Evolutionary conservation across 2,113 vertebrate genomes (phyloP), one percentile per base, ranked within the genome.

Genomic region (Ceyx cyanopectus): DNA sequence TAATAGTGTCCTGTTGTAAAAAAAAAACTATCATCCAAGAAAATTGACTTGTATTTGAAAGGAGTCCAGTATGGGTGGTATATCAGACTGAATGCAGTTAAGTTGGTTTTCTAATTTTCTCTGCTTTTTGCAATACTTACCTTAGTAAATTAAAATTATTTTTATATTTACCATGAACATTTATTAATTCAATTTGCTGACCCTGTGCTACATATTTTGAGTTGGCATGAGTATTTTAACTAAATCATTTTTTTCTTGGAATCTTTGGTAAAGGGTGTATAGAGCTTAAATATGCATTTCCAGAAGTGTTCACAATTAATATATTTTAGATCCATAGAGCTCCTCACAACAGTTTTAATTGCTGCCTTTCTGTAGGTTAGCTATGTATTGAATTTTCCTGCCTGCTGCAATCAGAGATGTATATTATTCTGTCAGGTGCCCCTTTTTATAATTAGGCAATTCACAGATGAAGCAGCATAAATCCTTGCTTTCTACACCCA

Each of bases 391-490:
- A 24, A 4, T 40, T 12, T 61, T 37, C 17, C 41, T 30, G 40
- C 29, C 3, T 37, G 51, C 66, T 88, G 13, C 0, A 1, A 0
- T 11, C 2, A 5, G 69, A 40, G 29, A 9, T 6, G n/a, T 23
- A 14, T 50, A 21, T 14, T 73, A 45, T 27, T 66, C 21, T 60
- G n/a, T 34, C n/a, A 1, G 8, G 9, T 2, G 17, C 8, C 51
- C 54, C 17, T 1, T 70, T 82, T 70, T 70, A 6, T 30, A 14
- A 32, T 2, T 10, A 48, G 76, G 65, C 34, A 60, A 1, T 41
- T 34, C 2, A 6, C 4, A 74, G 60, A 12, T 1, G 12, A 30
- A 68, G 43, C 27, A 29, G 62, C 51, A 12, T 11, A 7, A 46
- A 27, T 58, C 3, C 3, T 0, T 2, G 32, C 30, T 86, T 17